Base-by-base conservation (phyloP, 2,888 invertebrate species). In the Leucophora obtusa region DNA sequence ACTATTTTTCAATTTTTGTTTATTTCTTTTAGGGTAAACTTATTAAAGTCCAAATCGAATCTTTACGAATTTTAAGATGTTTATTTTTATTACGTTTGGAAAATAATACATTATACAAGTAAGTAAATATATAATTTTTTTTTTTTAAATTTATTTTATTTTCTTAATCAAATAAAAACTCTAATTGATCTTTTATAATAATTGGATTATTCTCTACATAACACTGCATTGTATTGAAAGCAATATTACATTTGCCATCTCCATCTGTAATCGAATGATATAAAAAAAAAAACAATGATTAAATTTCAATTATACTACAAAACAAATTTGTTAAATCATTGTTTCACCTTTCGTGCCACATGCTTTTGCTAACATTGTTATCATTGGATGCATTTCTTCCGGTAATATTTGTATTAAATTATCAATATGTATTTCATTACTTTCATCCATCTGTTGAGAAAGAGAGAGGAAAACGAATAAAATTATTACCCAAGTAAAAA, bases 21-120 rank as follows among this genome's bases (percentile, higher is more conserved):
- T n/a, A 14, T 83, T 70, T 9, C 66, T 82, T 84, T 3, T 73
- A 90, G 90, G 86, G 82, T 47, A 87, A 87, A 80, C 82, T 90
- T 59, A 88, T 91, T 53, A 88, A 87, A 69, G 86, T 94, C 77
- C 94, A 94, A 89, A 93, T 93, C 28, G 94, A 94, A 91, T 91
- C 87, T 2, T 82, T 90, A 51, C 87, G 91, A 8, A 86, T 88
- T 15, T 72, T 90, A 58, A 88, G 89, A 17, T 87, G 87, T 38
- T 73, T 90, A 69, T 83, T 89, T 79, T 28, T 89, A 43, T 75
- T 89, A 17, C 86, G 86, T n/a, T 81, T 87, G 28, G 87, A 88
- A 74, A 77, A 81, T 80, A 85, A 86, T 38, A 84, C 84, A 18
- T 75, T 87, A 17, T 89, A 87, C 78, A 87, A 86, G 90, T 90